A percentile compares a stretch with the other conserved stretches of the same genome.
Evolutionary conservation across 1,140 invertebrate species (phyloP).

Genomic region (Palaemon carinicauda): DNA sequence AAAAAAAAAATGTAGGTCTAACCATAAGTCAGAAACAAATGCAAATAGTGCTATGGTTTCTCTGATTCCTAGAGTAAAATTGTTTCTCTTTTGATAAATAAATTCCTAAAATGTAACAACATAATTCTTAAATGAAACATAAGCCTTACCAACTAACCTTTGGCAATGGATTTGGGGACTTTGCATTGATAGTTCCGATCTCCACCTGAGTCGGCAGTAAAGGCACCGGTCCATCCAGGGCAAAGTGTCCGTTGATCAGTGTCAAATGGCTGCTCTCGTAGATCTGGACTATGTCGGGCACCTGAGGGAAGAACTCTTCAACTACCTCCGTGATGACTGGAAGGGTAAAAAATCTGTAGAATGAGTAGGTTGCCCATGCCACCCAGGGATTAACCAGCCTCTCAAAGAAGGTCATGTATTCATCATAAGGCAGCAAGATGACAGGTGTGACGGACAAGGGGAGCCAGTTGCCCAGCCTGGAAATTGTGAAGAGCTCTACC

Average conservation of each 20-base stretch:
- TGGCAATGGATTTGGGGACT: neutral
- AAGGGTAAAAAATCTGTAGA: too few relatives aligned
- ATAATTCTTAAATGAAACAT: too few relatives aligned
- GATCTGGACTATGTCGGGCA: neutral
- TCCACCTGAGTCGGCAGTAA: slow-evolving; percentile 44
- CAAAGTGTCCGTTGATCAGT: slow-evolving; percentile 41
- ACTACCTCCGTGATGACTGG: neutral
- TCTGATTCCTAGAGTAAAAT: too few relatives aligned
- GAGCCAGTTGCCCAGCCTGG: slow-evolving; percentile 60
- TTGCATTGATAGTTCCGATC: slow-evolving; percentile 43
- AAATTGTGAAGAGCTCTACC: slow-evolving; percentile 3
- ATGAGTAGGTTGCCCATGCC: neutral
- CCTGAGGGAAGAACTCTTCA: too few relatives aligned
- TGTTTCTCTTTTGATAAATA: too few relatives aligned
- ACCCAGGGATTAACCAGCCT: slow-evolving; percentile 60
- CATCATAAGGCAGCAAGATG: slow-evolving; percentile 68
- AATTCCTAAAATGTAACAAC: too few relatives aligned
- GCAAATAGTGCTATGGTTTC: too few relatives aligned
- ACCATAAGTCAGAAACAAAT: too few relatives aligned
- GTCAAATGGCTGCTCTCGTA: slow-evolving; percentile 15
- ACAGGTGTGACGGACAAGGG: slow-evolving; percentile 71
- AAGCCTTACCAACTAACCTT: slow-evolving; percentile 5
- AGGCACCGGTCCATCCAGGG: slow-evolving; percentile 42
- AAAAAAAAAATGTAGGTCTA: too few relatives aligned
- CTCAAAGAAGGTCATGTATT: slow-evolving; percentile 71